Evolutionary conservation across 1,140 invertebrate genomes (phyloP).

Genomic region (Heliothis virescens): DNA sequence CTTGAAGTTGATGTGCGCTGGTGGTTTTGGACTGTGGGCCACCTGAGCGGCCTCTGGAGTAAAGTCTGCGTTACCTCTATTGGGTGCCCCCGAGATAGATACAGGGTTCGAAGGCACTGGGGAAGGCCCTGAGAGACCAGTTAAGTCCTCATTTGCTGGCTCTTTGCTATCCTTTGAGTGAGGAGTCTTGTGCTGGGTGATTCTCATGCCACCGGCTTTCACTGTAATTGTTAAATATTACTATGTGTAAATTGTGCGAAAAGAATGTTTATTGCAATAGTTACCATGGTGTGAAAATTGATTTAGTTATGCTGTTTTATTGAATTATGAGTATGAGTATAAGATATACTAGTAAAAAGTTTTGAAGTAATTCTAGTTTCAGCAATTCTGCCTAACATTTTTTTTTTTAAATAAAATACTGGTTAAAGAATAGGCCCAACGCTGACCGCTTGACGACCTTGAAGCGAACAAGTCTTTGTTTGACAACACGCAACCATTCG

Average conservation of each 20-base stretch:
- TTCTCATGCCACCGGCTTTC: conserved; percentile 96
- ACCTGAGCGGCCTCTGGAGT: conserved; percentile 94
- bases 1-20: conserved; percentile 87
- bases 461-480: conserved; percentile 67
- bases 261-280: background rate
- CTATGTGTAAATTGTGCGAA: background rate
- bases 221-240: conserved; percentile 86
- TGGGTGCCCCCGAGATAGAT: conserved; percentile 92
- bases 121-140: conserved; percentile 82
- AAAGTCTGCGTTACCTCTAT: conserved; percentile 94
- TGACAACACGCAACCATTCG: conserved; percentile 63
- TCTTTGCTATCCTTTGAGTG: conserved; percentile 88
- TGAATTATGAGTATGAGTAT: background rate
- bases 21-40: conserved; percentile 91
- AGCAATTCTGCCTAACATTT: background rate
- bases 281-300: background rate
- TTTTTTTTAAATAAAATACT: background rate
- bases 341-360: too few relatives aligned
- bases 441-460: conserved; percentile 62
- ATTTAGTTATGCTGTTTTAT: background rate
- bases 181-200: conserved; percentile 94
- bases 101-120: conserved; percentile 90
- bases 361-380: too few relatives aligned
- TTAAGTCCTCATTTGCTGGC: conserved; percentile 79
- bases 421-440: background rate